These are phyloP conservation scores for Macropus fuliginosus DNA, from an alignment of 2,797 vertebrate genomes.

Conservation along the genomic window DNA sequence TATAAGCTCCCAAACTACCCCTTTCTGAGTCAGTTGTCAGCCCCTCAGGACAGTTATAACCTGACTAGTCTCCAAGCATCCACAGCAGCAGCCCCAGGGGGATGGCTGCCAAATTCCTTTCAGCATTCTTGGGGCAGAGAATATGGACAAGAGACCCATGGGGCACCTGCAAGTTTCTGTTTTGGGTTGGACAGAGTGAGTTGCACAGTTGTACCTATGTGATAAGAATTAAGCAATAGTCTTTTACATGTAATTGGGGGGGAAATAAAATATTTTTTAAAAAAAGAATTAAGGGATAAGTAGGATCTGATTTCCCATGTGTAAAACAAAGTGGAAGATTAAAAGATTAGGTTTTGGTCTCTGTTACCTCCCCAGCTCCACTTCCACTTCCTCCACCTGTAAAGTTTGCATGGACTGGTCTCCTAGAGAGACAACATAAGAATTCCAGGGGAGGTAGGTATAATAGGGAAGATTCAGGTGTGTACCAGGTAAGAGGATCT, in stretches of 20 bases:
- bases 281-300: neutral
- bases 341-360: neutral
- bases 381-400: neutral
- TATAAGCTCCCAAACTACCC: neutral
- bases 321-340: neutral
- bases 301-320: neutral
- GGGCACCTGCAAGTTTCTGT: neutral
- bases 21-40: neutral
- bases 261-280: neutral
- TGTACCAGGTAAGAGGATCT: too few relatives aligned
- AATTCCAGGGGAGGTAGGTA: neutral
- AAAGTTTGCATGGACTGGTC: neutral
- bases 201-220: neutral
- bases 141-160: neutral
- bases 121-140: neutral
- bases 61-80: neutral
- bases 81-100: too few relatives aligned
- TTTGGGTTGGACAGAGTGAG: neutral
- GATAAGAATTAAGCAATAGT: neutral
- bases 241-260: too few relatives aligned
- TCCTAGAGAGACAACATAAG: neutral
- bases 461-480: neutral
- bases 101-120: neutral
- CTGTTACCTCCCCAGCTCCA: neutral
- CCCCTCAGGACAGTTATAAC: neutral